Base-by-base conservation (phyloP, 2,113 vertebrate species). In the Saimiri boliviensis region DNA sequence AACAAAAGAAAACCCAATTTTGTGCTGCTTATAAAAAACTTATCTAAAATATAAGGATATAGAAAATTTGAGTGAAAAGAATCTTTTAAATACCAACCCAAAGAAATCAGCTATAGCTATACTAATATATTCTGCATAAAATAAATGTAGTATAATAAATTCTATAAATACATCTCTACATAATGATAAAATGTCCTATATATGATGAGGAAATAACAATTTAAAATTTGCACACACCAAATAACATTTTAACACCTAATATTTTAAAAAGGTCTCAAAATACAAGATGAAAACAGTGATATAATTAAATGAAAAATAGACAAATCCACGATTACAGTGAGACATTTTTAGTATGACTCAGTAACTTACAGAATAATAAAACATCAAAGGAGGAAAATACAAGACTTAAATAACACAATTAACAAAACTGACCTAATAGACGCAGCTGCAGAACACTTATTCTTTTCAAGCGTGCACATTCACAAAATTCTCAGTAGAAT, bases 221-320 rank as follows among this genome's bases (percentile, higher is more conserved):
- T 84, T 87, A 80, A 90, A 71, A 74, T 63, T 47, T 92, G 3
- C 42, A 92, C 47, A 30, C 42, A 4, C 7, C 25, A 83, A 47
- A 63, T 42, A 81, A 89, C 60, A n/a, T n/a, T n/a, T n/a, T n/a
- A n/a, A n/a, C n/a, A n/a, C n/a, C n/a, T n/a, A n/a, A n/a, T n/a
- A n/a, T n/a, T n/a, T n/a, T n/a, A n/a, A n/a, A n/a, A 87, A 70
- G 42, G 21, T 19, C 13, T 94, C 88, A 94, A 89, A 95, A 68
- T 79, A 63, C 17, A 82, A 52, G 16, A 94, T 56, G 23, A 11
- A 84, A 63, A 54, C 3, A 30, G 1, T 82, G 42, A 52, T 19
- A 91, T 89, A 71, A 70, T 8, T 40, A 93, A 86, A 42, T 30
- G 60, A 76, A 84, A 96, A 95, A 73, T 6, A 45, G n/a, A 77